A percentile compares a stretch with the other conserved stretches of the same genome.
Conservation (phyloP, 2,113 vertebrate genomes). For the Circaetus gallicus region DNA sequence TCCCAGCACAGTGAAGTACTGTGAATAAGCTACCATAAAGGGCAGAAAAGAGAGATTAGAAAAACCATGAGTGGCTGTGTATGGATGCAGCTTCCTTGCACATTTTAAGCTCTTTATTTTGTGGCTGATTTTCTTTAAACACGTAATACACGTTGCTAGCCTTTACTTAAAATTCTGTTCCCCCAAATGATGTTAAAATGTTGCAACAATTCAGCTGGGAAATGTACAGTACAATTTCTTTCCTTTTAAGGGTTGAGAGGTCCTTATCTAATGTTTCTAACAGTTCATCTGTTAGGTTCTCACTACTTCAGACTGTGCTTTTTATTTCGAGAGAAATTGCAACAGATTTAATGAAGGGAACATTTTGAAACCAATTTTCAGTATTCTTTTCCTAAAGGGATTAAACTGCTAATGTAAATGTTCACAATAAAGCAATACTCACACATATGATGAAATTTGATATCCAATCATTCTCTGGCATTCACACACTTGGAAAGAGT, state of each 20-base stretch:
- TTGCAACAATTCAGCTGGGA: slow-evolving; percentile 41
- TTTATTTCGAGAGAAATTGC: slow-evolving; percentile 64
- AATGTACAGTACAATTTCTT: slow-evolving; percentile 40
- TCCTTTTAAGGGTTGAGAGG: slow-evolving; percentile 49
- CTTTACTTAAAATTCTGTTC: slow-evolving; percentile 36
- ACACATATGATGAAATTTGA: slow-evolving; percentile 55
- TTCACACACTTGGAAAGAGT: slow-evolving; percentile 37
- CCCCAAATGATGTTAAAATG: slow-evolving; percentile 45
- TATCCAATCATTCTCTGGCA: slow-evolving; percentile 47
- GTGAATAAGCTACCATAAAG: neutral
- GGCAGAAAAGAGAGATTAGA: neutral
- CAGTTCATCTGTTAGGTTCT: slow-evolving; percentile 43
- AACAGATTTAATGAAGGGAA: slow-evolving; percentile 62
- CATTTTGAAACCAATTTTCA: slow-evolving; percentile 63
- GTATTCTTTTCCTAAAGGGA: slow-evolving; percentile 61
- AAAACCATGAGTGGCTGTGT: neutral
- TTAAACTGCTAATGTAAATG: slow-evolving; percentile 61
- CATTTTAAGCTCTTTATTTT: neutral
- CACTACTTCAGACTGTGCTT: neutral
- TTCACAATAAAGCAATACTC: slow-evolving; percentile 56
- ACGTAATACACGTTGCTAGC: neutral
- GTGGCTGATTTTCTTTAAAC: neutral
- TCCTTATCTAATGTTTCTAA: slow-evolving; percentile 54
- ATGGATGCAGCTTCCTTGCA: neutral
- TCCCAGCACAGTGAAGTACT: neutral